Evolutionary conservation across 1,140 invertebrate genomes (phyloP).

Genomic region (Drosophila ercepeae): DNA sequence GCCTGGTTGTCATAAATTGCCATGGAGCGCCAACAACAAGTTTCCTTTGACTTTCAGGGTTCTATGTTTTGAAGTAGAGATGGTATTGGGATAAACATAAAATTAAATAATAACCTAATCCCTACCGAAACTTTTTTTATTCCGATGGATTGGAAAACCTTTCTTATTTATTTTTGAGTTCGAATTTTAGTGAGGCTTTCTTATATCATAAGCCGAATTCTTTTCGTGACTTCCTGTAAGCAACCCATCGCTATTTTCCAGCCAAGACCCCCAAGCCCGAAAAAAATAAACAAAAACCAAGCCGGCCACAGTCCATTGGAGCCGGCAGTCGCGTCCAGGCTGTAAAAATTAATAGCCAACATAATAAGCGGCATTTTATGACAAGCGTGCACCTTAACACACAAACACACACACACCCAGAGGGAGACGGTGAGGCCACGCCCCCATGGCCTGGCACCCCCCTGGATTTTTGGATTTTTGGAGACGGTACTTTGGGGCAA

Average conservation of each 20-base stretch:
- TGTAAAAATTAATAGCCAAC: slow-evolving; percentile 81
- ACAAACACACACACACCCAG: slow-evolving; percentile 18
- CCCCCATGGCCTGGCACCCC: slow-evolving; percentile 13
- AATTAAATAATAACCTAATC: too few relatives aligned
- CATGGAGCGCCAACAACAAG: slow-evolving; percentile 61
- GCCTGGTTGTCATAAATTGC: slow-evolving; percentile 79
- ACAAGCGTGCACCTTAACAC: slow-evolving; percentile 74
- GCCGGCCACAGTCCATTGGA: slow-evolving; percentile 39
- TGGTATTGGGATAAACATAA: slow-evolving; percentile 11
- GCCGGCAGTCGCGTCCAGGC: slow-evolving; percentile 60
- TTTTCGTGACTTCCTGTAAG: neutral
- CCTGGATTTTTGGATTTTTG: neutral
- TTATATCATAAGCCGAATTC: neutral
- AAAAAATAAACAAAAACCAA: slow-evolving; percentile 12
- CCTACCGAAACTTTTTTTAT: too few relatives aligned
- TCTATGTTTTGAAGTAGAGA: slow-evolving; percentile 20
- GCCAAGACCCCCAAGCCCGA: slow-evolving; percentile 18
- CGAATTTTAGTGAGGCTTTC: neutral
- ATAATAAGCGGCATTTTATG: slow-evolving; percentile 82
- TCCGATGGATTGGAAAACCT: too few relatives aligned
- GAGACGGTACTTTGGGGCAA: slow-evolving; percentile 11
- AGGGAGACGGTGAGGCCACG: slow-evolving; percentile 30
- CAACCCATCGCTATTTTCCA: slow-evolving; percentile 16
- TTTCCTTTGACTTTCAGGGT: slow-evolving; percentile 36
- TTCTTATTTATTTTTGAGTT: neutral